phyloP scores from a whole-genome alignment of 37 sponge, comb jelly and placozoan genomes.

The Aphrocallistes beatrix region DNA sequence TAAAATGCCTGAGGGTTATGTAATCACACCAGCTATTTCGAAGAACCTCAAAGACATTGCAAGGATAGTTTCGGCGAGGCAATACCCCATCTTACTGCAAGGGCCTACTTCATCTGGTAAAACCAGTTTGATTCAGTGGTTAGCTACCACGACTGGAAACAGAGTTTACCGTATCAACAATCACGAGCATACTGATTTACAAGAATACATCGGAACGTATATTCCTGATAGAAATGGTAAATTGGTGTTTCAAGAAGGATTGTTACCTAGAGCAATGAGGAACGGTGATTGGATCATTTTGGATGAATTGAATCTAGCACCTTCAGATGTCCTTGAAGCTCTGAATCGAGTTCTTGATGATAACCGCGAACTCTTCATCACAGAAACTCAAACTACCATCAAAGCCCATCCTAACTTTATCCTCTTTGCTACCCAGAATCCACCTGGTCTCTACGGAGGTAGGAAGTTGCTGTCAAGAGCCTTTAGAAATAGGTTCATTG shows the following conservation, averaged over 20 bases:
- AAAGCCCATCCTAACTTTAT: constrained; percentile 82
- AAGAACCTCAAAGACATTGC: constrained; percentile 79
- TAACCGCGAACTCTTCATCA: constrained; percentile 88
- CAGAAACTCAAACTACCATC: constrained; percentile 80
- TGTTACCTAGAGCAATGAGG: constrained; percentile 57
- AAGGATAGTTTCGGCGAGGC: constrained; percentile 74
- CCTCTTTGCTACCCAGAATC: constrained; percentile 97
- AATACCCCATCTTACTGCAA: constrained; percentile 80
- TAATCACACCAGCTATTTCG: constrained; percentile 65
- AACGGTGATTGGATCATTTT: constrained; percentile 93
- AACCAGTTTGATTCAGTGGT: constrained; percentile 77
- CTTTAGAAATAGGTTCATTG: constrained; percentile 92
- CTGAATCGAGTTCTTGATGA: constrained; percentile 96
- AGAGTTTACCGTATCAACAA: constrained; percentile 81
- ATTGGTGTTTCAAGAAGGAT: constrained; percentile 88
- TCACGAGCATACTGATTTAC: constrained; percentile 97
- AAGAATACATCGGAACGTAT: constrained; percentile 95
- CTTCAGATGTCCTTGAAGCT: constrained; percentile 96
- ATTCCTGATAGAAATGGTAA: constrained; percentile 56
- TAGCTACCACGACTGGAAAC: constrained; percentile 66
- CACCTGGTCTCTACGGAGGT: constrained; percentile 84
- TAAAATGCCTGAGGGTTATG: constrained; percentile 30
- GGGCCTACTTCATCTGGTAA: constrained; percentile 95
- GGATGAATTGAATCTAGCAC: constrained; percentile 96
- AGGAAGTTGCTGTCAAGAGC: constrained; percentile 90